Conservation (phyloP, 2,797 vertebrate species). For the Danio albolineatus region DNA sequence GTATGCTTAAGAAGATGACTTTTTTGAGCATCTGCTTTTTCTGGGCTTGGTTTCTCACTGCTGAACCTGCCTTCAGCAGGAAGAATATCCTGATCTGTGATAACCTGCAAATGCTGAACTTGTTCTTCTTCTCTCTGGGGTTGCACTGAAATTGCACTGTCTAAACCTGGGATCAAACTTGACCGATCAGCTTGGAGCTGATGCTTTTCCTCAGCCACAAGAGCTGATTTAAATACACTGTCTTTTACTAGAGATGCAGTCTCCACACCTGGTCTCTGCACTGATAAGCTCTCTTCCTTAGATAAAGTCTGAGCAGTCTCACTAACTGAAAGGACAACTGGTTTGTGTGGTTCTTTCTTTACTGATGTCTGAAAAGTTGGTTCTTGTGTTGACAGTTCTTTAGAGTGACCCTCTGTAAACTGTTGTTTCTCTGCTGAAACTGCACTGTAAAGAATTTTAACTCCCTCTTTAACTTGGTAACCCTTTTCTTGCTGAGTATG, state of each 20-base stretch:
- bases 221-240: constrained; percentile 68
- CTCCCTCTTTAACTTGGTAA: constrained; percentile 80
- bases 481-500: constrained; percentile 73
- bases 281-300: constrained; percentile 72
- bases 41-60: constrained; percentile 74
- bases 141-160: constrained; percentile 67
- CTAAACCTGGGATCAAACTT: constrained; percentile 72
- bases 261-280: constrained; percentile 70
- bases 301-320: constrained; percentile 74
- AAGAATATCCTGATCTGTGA: constrained; percentile 78
- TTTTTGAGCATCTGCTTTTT: constrained; percentile 73
- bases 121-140: constrained; percentile 77
- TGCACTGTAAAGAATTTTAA: constrained; percentile 80
- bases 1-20: constrained; percentile 79
- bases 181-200: constrained; percentile 73
- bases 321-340: constrained; percentile 70
- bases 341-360: constrained; percentile 66
- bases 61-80: constrained; percentile 76
- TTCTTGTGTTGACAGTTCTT: constrained; percentile 71
- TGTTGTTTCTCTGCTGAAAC: constrained; percentile 75
- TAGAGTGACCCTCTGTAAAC: constrained; percentile 75
- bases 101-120: constrained; percentile 79
- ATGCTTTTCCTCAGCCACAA: constrained; percentile 78
- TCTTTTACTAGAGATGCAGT: constrained; percentile 72
- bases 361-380: constrained; percentile 66